Percentiles rank a stretch among this genome's conserved stretches.
These are phyloP conservation scores for Lepilemur septentrionalis DNA, from an alignment of 2,797 vertebrate species.

Conservation along the genomic window DNA sequence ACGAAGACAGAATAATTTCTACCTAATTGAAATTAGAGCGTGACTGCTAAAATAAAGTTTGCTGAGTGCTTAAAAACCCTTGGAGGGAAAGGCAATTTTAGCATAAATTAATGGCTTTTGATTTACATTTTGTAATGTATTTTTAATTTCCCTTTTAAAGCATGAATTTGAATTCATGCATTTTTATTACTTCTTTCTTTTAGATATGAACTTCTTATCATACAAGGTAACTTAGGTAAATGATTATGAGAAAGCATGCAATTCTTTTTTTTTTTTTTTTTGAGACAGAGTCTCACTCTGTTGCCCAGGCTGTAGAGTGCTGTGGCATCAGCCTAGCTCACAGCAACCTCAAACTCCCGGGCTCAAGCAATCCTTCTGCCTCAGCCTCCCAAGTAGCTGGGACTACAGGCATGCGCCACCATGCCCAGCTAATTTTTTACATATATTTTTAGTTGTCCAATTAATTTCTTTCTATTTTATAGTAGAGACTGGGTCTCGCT, in stretches of 20 bases:
- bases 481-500: too few species aligned
- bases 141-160: conserved; percentile 64
- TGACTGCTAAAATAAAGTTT: conserved; percentile 49
- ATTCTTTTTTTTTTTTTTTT: too few species aligned
- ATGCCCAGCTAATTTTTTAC: too few species aligned
- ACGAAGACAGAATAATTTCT: conserved; percentile 51
- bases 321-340: too few species aligned
- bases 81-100: conserved; percentile 23
- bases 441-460: too few species aligned
- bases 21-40: conserved; percentile 55
- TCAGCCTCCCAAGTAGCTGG: too few species aligned
- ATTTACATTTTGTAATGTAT: conserved; percentile 63
- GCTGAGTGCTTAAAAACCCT: conserved; percentile 32
- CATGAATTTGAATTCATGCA: conserved; percentile 47
- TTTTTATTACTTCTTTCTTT: conserved; percentile 59
- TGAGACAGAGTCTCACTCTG: too few species aligned
- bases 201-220: conserved; percentile 25
- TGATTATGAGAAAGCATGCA: background rate
- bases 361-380: too few species aligned
- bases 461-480: too few species aligned
- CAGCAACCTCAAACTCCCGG: too few species aligned
- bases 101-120: conserved; percentile 60
- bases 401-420: too few species aligned
- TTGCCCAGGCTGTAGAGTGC: too few species aligned
- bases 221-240: conserved; percentile 33